phyloP scores from a whole-genome alignment of 2,113 vertebrate genomes.

The Thinocorus orbignyianus region DNA sequence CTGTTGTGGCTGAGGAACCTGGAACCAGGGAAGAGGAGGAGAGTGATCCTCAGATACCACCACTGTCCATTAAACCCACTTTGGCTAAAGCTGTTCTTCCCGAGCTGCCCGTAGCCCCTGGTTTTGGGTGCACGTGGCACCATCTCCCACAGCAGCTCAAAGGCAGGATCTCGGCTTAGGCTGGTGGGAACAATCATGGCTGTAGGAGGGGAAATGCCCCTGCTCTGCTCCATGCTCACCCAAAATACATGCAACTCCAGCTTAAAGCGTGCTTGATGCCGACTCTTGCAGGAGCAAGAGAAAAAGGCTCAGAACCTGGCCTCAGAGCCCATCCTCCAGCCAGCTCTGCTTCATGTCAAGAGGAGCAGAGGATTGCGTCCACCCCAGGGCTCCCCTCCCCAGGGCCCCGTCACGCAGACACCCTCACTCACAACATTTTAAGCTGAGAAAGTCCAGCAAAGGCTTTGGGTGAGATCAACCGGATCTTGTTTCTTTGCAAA shows the following conservation, averaged over 20 bases:
- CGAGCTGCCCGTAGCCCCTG: fast-evolving
- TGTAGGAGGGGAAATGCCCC: neutral
- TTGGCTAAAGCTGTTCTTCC: neutral
- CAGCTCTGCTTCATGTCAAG: fast-evolving
- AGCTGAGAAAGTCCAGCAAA: constrained; percentile 59
- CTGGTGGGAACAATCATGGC: neutral
- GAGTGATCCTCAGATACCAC: fast-evolving
- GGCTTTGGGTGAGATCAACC: constrained; percentile 7
- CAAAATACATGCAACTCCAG: too few relatives aligned
- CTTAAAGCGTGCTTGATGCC: too few relatives aligned
- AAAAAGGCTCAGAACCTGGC: neutral
- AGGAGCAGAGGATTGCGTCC: fast-evolving
- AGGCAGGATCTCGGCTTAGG: too few relatives aligned
- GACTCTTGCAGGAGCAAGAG: neutral
- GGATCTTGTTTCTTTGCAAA: constrained; percentile 64
- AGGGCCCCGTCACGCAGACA: neutral
- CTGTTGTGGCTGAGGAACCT: constrained; percentile 73
- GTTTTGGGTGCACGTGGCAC: neutral
- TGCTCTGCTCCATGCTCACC: neutral
- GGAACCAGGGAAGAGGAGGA: neutral
- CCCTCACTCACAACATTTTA: constrained; percentile 41
- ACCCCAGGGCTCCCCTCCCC: neutral
- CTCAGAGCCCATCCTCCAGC: fast-evolving
- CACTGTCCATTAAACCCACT: fast-evolving
- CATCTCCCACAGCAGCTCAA: neutral